Evolutionary conservation across 2,888 invertebrate species (phyloP), one percentile per base, ranked within the genome.

Genomic region (Fissipunctia ypsillon): DNA sequence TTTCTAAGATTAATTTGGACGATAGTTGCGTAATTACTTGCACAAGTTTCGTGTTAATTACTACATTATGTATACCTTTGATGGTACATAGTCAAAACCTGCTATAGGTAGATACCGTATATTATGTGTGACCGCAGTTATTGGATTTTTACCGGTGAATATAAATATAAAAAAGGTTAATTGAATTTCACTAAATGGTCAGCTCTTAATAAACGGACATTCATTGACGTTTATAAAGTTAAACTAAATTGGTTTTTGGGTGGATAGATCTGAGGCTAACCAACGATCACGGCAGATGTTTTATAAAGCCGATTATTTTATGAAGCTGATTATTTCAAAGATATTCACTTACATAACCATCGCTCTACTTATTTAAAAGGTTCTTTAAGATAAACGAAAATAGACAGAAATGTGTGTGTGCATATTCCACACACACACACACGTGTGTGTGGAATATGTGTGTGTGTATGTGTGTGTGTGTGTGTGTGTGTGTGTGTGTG

Each of bases 1-100:
- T 60, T 77, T 19, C 48, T 54, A 56, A 73, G 56, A 78, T 79
- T 73, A 79, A 73, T 79, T 78, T 66, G 67, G 67, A 79, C 45
- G 50, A 19, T 63, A 73, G 63, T 78, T 79, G 67, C n/a, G 63
- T 73, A 79, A 79, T 79, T 78, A 79, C 56, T 79, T 66, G 52
- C 61, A 43, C 52, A 52, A 67, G 63, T 79, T 79, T 67, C 61
- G 35, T 61, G 73, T 63, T 73, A 67, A 67, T 78, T 67, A 73
- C 61, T 78, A 52, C 14, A 61, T 61, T 41, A 65, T 60, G 10
- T 60, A 48, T 54, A 60, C n/a, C 45, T 73, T 65, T 59, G 35
- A 50, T 56, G 16, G 25, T 35, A 31, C 1, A n/a, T 64, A 48
- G 28, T 48, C 57, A 35, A n/a, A 43, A 59, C 38, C 45, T 67